Base-by-base conservation (phyloP, 2,113 vertebrate species). In the Tichodroma muraria region DNA sequence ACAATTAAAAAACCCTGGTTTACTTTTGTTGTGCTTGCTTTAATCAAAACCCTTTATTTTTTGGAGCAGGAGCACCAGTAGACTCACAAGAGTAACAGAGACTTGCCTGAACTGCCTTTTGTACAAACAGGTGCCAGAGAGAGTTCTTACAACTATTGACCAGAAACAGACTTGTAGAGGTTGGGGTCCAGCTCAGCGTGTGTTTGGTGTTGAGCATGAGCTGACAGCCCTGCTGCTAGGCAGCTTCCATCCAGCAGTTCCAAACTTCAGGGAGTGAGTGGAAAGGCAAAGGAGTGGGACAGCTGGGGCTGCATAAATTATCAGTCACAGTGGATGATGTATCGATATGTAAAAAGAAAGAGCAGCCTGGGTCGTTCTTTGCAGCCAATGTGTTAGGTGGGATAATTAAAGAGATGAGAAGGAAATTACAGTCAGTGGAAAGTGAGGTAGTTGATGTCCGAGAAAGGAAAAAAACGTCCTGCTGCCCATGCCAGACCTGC, bases 351-450 rank as follows among this genome's bases (percentile, higher is more conserved):
- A n/a, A 63, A 18, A 38, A 65, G 50, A 57, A 37, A 31, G 86
- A 78, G 80, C 76, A 89, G 91, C 45, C 35, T 6, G 27, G 77
- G 69, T 80, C 7, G 0, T 45, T 47, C 47, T 59, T 35, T 53
- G 60, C 69, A 77, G 76, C 61, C 93, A 49, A 6, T 14, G 45
- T 4, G 8, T 63, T 47, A 33, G 94, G 93, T 68, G 89, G 81
- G 80, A 70, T 89, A 64, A 93, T 89, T 78, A 68, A 75, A 85
- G 70, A 88, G 65, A 64, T 65, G n/a, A 92, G 81, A 52, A 81
- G 89, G 87, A 63, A 94, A 78, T 44, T 56, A 52, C 17, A 66
- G 56, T 6, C 69, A 33, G 54, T 70, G 83, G 37, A 73, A 93
- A 86, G 89, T 49, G 75, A 85, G 85, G 61, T 49, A 53, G 53